Base-by-base conservation (phyloP, 2,888 invertebrate genomes). In the Leptodirus hochenwartii region DNA sequence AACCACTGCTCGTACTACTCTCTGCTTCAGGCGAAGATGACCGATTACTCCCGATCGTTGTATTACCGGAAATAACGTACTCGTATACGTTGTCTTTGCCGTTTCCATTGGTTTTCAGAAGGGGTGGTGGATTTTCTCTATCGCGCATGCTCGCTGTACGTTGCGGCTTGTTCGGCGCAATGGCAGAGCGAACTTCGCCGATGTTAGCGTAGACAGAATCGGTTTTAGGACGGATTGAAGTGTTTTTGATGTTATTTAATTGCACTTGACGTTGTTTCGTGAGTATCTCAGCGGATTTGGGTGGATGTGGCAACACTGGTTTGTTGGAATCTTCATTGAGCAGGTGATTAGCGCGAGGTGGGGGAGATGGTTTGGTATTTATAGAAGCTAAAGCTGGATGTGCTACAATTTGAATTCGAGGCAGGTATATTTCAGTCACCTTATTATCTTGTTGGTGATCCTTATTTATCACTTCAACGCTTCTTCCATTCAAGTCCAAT, bases 131-230 rank as follows among this genome's bases (percentile, higher is more conserved):
- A 6, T 72, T 69, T 54, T 75, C 74, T 34, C 76, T 64, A 53
- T 80, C 82, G 41, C 82, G 63, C 75, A 85, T 79, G 50, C 84
- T 84, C 25, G 82, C 80, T 11, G 81, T 81, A 38, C 85, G 62
- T 51, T 82, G 81, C 10, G 84, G 85, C 54, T 85, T 87, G 37
- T 53, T 50, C 32, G 78, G 68, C 29, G 79, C 76, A 43, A 84
- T 65, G 33, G 76, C 69, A 49, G 79, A 80, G 51, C 84, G 64
- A 41, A 80, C 77, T 62, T 82, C 82, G 51, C 84, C 77, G 53
- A 77, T 64, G 61, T 84, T 84, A 39, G 81, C 82, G 56, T 84
- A 84, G 47, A 82, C 72, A 41, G 65, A 73, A 43, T 66, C 66
- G 5, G 39, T 37, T 35, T 47, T 49, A 22, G 43, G 46, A 16